A percentile compares a stretch with the other conserved stretches of the same genome.
These are phyloP conservation scores for Prunella strophiata DNA, from an alignment of 2,797 vertebrate genomes.

Conservation along the genomic window DNA sequence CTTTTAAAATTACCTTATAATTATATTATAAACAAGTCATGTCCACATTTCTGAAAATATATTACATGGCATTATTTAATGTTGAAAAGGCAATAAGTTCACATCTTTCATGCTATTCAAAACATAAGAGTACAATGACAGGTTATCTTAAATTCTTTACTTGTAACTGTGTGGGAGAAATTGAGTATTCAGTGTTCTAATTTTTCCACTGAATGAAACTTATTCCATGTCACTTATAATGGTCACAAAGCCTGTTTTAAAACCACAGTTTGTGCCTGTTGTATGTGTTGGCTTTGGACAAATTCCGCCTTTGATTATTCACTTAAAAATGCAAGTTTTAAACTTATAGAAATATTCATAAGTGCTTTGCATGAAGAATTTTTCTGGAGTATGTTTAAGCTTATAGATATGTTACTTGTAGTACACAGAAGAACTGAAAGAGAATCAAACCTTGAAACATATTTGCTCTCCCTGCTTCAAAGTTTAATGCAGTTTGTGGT, in stretches of 20 bases:
- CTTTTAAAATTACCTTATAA: not conserved
- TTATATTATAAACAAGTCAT: not conserved
- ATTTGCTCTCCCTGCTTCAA: not conserved
- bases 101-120: not conserved
- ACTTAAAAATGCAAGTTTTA: not conserved
- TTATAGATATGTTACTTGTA: not conserved
- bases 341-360: not conserved
- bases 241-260: not conserved
- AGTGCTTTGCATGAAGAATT: not conserved
- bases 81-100: not conserved
- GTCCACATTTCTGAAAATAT: not conserved
- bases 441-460: not conserved
- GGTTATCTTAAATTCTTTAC: not conserved
- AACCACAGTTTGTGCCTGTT: not conserved
- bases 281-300: not conserved
- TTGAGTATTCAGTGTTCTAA: fast-evolving
- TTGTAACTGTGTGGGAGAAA: not conserved
- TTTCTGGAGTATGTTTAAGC: not conserved
- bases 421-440: not conserved
- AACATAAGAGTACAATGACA: not conserved
- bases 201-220: not conserved
- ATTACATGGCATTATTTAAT: not conserved
- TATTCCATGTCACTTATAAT: not conserved
- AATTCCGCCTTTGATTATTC: not conserved
- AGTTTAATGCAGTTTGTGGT: not conserved